These are phyloP conservation scores for Lophius piscatorius DNA, from an alignment of 2,113 vertebrate species.

Conservation along the genomic window DNA sequence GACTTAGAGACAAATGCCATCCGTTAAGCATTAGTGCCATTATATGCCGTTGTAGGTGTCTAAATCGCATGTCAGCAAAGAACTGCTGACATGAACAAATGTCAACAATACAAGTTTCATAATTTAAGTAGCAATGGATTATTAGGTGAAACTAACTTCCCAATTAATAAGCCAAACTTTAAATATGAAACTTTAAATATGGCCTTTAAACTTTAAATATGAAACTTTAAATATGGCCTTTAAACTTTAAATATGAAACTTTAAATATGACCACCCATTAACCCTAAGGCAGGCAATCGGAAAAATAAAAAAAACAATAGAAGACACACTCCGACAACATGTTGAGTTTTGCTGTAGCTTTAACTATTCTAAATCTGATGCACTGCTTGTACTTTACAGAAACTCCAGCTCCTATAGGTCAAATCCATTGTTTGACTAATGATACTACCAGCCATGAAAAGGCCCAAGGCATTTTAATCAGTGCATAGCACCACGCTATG, in stretches of 20 bases:
- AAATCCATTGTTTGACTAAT: slow-evolving; percentile 20
- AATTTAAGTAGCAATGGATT: too few relatives aligned
- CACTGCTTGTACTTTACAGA: not conserved
- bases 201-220: too few relatives aligned
- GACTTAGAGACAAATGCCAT: not conserved
- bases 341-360: not conserved
- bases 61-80: slow-evolving; percentile 2
- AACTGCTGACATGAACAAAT: not conserved
- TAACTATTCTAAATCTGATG: slow-evolving; percentile 4
- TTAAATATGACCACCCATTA: not conserved
- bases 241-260: too few relatives aligned
- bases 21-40: not conserved
- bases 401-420: slow-evolving; percentile 6
- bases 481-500: not conserved
- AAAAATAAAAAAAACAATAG: not conserved
- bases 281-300: not conserved
- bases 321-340: not conserved
- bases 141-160: not conserved
- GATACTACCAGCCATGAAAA: slow-evolving; percentile 42
- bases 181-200: too few relatives aligned
- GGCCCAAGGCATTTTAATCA: slow-evolving; percentile 49
- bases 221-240: too few relatives aligned
- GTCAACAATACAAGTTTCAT: too few relatives aligned
- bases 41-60: not conserved
- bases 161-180: not conserved